Base-by-base conservation (phyloP, 92 coral and sea anemone species). In the Nematostella vectensis region DNA sequence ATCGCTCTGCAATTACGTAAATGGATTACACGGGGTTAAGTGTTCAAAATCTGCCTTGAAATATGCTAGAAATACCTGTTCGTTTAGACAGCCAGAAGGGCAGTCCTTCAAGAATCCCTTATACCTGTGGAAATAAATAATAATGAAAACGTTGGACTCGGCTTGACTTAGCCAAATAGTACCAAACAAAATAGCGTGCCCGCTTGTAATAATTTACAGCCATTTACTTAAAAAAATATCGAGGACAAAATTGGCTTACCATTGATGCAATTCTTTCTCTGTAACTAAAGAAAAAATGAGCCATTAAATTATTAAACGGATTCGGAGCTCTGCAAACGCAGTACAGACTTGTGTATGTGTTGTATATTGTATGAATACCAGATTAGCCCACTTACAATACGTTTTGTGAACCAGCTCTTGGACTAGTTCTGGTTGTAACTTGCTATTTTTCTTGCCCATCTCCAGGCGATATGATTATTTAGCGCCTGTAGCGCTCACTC, bases 401-500 rank as follows among this genome's bases (percentile, higher is more conserved):
- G 99, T 93, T 62, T 87, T 93, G 47, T 87, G 73, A 1, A 87
- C 88, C 4, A 93, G 87, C 16, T 86, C 99, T 59, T 82, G 93
- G 8, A 93, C 82, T 19, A 86, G 74, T 8, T 87, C 88, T 4
- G 93, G 99, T 50, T 74, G 72, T 9, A 93, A 59, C 68, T 82
- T 93, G 62, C 96, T 87, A 24, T 62, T 77, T 57, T 87, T 93
- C 68, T 93, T 89, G 36, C 99, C 99, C 99, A 93, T 93, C n/a
- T n/a, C n/a, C n/a, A n/a, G n/a, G n/a, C n/a, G n/a, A n/a, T n/a
- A n/a, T n/a, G n/a, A n/a, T n/a, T n/a, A n/a, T n/a, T n/a, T 10
- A 17, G 51, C 51, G 51, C 51, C 21, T 45, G 4, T 4, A 45
- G 51, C 51, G 51, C 51, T 45, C 21, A 45, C 4, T 45, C 21